Conservation (phyloP, 2,113 vertebrate species). For the Labeo catla region DNA sequence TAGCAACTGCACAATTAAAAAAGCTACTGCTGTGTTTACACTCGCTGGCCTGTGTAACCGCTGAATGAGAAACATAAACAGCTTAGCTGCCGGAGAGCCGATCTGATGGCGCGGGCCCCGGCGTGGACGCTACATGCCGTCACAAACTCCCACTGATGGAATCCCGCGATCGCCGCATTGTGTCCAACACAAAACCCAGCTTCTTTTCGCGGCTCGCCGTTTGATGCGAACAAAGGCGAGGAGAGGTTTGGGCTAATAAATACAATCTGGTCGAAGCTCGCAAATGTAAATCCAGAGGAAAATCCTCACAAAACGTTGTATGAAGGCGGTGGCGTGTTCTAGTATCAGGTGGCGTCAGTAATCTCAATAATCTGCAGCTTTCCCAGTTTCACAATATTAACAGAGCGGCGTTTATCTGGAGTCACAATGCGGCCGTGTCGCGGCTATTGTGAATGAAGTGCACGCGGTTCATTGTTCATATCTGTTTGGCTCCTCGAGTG, state of each 20-base stretch:
- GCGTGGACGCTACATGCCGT: background rate
- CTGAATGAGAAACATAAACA: conserved; percentile 80
- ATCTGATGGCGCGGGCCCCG: conserved; percentile 37
- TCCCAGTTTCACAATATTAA: conserved; percentile 60
- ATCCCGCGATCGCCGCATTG: conserved; percentile 69
- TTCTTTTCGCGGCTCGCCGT: conserved; percentile 77
- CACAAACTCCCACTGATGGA: conserved; percentile 70
- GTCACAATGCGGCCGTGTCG: conserved; percentile 63
- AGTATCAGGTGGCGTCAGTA: conserved; percentile 58
- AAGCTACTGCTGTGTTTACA: conserved; percentile 80
- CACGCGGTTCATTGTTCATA: background rate
- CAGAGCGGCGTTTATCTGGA: conserved; percentile 61
- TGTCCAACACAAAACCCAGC: conserved; percentile 73
- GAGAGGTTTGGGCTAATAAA: conserved; percentile 68
- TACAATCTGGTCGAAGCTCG: conserved; percentile 70
- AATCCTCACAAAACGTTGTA: conserved; percentile 71
- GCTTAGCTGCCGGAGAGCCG: conserved; percentile 70
- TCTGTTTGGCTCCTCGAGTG: conserved; percentile 8
- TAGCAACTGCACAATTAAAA: conserved; percentile 79
- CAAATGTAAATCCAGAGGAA: conserved; percentile 68
- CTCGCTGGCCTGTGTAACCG: conserved; percentile 77
- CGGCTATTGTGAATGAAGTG: background rate
- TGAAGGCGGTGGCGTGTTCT: conserved; percentile 62
- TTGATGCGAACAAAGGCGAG: conserved; percentile 68
- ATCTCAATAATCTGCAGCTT: conserved; percentile 60